These are phyloP conservation scores for Montipora capricornis DNA, from an alignment of 64 coral and sea anemone genomes.

Conservation along the genomic window DNA sequence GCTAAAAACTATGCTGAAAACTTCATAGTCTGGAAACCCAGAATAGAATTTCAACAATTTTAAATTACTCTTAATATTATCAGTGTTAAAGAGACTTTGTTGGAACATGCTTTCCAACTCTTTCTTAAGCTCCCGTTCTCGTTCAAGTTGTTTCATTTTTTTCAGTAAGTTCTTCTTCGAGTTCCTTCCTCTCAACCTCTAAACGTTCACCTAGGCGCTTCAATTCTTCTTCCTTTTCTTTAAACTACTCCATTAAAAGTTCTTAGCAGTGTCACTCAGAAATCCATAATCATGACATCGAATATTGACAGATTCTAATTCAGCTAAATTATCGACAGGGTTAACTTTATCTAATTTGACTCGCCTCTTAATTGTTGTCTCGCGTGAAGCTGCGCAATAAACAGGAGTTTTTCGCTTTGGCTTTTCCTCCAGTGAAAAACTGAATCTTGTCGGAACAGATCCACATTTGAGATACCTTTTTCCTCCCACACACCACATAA, in stretches of 20 bases:
- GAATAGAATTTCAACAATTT: not conserved
- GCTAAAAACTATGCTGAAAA: no score
- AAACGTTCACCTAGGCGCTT: no score
- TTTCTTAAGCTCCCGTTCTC: no score
- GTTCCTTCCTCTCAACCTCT: not conserved
- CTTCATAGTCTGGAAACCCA: no score
- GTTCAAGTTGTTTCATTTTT: not conserved
- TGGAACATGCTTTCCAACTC: no score
- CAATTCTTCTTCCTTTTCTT: no score
- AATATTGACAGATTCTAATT: not conserved
- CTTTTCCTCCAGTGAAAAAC: not conserved
- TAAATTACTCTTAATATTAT: no score
- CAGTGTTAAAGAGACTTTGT: no score
- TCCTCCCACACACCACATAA: not conserved
- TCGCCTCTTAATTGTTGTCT: no score
- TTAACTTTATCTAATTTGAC: not conserved
- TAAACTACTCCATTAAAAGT: no score
- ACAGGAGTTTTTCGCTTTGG: not conserved
- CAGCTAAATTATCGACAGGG: not conserved
- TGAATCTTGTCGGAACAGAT: not conserved
- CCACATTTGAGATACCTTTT: not conserved
- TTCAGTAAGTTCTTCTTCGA: not conserved
- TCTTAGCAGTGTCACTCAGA: no score
- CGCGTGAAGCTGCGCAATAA: no score
- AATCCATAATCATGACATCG: not conserved